Conservation (phyloP, 2,888 invertebrate species). For the Campoletis raptor region DNA sequence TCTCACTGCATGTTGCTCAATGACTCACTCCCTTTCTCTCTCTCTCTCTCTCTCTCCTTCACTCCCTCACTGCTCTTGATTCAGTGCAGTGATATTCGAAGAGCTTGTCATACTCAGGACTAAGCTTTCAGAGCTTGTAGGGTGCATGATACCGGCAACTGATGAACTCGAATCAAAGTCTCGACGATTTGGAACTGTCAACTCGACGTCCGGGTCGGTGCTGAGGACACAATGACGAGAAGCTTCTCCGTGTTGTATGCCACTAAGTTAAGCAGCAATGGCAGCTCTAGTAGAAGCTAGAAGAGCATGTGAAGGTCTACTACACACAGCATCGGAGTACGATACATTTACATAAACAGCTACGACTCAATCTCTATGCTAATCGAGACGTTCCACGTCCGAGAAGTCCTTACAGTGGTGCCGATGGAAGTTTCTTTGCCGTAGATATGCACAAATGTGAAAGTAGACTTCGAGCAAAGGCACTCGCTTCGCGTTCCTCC, state of each 20-base stretch:
- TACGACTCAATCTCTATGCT: conserved; percentile 84
- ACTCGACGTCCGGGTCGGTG: conserved; percentile 50
- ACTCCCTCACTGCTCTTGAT: background rate
- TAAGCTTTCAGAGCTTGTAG: conserved; percentile 47
- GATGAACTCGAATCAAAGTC: conserved; percentile 70
- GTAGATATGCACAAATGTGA: conserved; percentile 2
- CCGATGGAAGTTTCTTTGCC: conserved; percentile 48
- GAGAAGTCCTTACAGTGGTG: conserved; percentile 75
- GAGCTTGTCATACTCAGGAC: conserved; percentile 21
- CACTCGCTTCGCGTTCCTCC: background rate
- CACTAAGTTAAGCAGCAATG: conserved; percentile 5
- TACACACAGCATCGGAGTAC: conserved; percentile 64
- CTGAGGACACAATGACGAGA: conserved; percentile 46
- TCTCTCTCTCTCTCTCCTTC: background rate
- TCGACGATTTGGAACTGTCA: conserved; percentile 58
- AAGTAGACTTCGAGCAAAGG: conserved; percentile 5
- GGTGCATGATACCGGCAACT: conserved; percentile 36
- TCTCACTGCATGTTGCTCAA: background rate
- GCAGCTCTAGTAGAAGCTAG: conserved; percentile 4
- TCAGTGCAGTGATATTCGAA: conserved; percentile 13
- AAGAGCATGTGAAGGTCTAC: conserved; percentile 52
- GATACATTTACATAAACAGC: conserved; percentile 83
- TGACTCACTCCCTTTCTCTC: background rate
- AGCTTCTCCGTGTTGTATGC: conserved; percentile 18
- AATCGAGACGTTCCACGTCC: conserved; percentile 81